A percentile compares a stretch with the other conserved stretches of the same genome.
Conservation (phyloP, 2,888 invertebrate species). For the Vannuccia rotundouncinata region DNA sequence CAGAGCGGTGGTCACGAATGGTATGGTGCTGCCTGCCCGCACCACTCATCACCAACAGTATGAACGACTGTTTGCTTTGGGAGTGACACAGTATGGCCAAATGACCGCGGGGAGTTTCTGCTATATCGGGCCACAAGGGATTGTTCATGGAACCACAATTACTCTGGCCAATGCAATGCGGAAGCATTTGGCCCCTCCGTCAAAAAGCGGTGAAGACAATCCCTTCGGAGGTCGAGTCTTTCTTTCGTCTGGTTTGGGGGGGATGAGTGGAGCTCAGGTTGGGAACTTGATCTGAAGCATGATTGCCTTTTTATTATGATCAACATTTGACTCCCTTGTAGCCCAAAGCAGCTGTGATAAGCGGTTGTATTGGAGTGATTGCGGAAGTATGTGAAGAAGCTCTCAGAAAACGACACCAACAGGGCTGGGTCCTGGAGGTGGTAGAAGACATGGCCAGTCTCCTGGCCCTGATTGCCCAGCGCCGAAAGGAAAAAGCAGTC, state of each 20-base stretch:
- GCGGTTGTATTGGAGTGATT: conserved; percentile 61
- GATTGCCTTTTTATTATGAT: neutral
- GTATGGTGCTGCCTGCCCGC: conserved; percentile 64
- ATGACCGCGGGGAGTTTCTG: conserved; percentile 65
- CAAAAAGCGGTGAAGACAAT: neutral
- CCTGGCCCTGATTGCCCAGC: conserved; percentile 53
- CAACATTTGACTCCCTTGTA: neutral
- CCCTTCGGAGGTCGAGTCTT: conserved; percentile 52
- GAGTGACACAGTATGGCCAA: conserved; percentile 62
- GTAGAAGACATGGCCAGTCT: conserved; percentile 57
- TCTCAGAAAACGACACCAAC: conserved; percentile 60
- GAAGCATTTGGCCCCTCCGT: too few species aligned
- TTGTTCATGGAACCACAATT: conserved; percentile 64
- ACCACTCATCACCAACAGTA: conserved; percentile 60
- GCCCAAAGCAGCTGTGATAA: conserved; percentile 13
- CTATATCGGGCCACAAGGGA: conserved; percentile 65
- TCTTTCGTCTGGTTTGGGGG: conserved; percentile 62
- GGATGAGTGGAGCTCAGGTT: conserved; percentile 64
- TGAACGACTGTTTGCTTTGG: conserved; percentile 62
- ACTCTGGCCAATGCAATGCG: conserved; percentile 42
- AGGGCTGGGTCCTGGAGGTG: conserved; percentile 62
- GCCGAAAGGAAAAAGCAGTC: conserved; percentile 48
- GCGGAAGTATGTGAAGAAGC: conserved; percentile 61
- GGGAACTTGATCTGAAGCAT: neutral
- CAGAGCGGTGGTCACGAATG: conserved; percentile 62